Conservation (phyloP, 2,888 invertebrate genomes). For the Microctonus aethiopoides region DNA sequence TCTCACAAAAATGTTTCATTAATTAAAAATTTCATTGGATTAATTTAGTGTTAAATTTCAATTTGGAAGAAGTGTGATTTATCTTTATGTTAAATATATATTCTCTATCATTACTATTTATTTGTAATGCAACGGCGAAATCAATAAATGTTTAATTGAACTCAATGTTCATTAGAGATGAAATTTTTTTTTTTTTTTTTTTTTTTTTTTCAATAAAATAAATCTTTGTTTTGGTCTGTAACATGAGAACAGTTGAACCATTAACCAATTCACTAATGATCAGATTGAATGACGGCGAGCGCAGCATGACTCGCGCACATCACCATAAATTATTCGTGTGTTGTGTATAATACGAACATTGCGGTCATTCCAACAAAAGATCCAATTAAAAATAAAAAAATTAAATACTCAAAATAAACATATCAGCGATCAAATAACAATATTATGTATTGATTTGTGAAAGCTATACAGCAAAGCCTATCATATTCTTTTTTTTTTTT, state of each 20-base stretch:
- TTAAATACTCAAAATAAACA: slow-evolving; percentile 28
- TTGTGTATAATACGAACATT: slow-evolving; percentile 54
- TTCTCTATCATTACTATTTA: neutral
- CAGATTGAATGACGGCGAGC: slow-evolving; percentile 12
- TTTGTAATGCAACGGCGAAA: neutral
- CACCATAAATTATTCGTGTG: slow-evolving; percentile 42
- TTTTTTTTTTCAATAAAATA: neutral
- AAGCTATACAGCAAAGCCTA: neutral
- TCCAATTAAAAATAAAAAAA: slow-evolving; percentile 43
- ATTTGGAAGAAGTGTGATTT: neutral
- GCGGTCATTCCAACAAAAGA: slow-evolving; percentile 58
- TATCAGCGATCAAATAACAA: neutral
- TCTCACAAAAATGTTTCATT: neutral
- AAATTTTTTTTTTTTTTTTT: neutral
- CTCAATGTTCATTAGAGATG: slow-evolving; percentile 5
- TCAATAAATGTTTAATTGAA: slow-evolving; percentile 6
- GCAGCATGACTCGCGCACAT: slow-evolving; percentile 18
- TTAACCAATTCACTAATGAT: slow-evolving; percentile 25
- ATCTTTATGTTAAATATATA: neutral
- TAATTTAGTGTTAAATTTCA: neutral
- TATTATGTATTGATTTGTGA: neutral
- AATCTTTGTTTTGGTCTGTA: neutral
- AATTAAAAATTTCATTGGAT: neutral
- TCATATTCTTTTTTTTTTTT: neutral
- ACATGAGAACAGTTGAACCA: slow-evolving; percentile 10